These are phyloP conservation scores for Xerus inauris DNA, from an alignment of 2,113 vertebrate genomes.

Conservation along the genomic window DNA sequence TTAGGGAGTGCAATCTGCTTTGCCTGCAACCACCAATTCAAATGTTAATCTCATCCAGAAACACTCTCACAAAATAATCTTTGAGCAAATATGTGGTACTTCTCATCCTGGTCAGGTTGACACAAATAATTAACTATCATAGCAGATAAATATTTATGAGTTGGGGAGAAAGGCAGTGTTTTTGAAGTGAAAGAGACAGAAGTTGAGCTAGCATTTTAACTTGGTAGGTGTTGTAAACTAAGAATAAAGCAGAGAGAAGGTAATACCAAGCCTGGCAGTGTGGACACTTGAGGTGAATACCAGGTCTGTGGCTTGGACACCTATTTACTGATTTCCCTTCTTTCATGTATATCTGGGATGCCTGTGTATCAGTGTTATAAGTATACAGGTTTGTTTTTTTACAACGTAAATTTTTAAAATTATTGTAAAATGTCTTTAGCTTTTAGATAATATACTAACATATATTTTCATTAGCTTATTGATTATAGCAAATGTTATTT, in stretches of 20 bases:
- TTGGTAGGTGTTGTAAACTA: background rate
- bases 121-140: background rate
- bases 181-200: background rate
- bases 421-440: slow-evolving; percentile 67
- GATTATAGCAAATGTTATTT: slow-evolving; percentile 62
- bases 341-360: background rate
- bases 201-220: background rate
- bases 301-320: background rate
- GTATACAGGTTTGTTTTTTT: slow-evolving; percentile 28
- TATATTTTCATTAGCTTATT: slow-evolving; percentile 65
- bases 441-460: slow-evolving; percentile 62
- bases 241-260: background rate
- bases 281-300: background rate
- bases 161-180: background rate
- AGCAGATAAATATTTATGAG: background rate
- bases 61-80: background rate
- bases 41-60: background rate
- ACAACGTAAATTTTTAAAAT: slow-evolving; percentile 58
- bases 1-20: background rate
- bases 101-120: background rate
- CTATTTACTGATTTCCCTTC: background rate
- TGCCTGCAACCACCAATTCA: background rate
- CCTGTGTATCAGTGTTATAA: background rate
- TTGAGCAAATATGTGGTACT: background rate
- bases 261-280: background rate